These are phyloP conservation scores for Ametastegia equiseti DNA, from an alignment of 2,888 invertebrate species.

Conservation along the genomic window DNA sequence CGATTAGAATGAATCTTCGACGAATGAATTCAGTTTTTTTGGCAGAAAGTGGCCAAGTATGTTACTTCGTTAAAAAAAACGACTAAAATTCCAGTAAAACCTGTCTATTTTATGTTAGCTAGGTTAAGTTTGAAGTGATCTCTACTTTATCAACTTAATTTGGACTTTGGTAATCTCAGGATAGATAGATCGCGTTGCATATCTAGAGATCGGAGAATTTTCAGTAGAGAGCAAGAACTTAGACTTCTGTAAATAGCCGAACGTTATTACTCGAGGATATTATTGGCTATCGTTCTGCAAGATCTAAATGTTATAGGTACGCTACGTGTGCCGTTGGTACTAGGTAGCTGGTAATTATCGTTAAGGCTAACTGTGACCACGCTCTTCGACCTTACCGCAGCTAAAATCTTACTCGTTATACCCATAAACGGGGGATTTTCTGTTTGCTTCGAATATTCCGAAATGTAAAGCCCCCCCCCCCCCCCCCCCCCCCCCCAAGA, in stretches of 20 bases:
- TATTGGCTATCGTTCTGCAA: conserved; percentile 9
- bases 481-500: too few relatives aligned
- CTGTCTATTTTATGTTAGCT: too few relatives aligned
- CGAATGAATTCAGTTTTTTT: too few relatives aligned
- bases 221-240: background rate
- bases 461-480: background rate
- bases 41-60: too few relatives aligned
- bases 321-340: background rate
- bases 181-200: background rate
- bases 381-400: conserved; percentile 12
- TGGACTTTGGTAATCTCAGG: too few relatives aligned
- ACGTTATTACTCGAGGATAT: conserved; percentile 5
- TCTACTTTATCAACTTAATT: too few relatives aligned
- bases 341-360: conserved; percentile 20
- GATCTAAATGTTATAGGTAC: conserved; percentile 31
- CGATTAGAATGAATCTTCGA: too few relatives aligned
- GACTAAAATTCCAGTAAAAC: too few relatives aligned
- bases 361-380: conserved; percentile 24
- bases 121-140: too few relatives aligned
- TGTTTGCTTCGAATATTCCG: background rate
- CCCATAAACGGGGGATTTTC: conserved; percentile 15
- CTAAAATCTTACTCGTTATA: background rate
- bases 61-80: too few relatives aligned
- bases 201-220: background rate
- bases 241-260: background rate